phyloP scores from a whole-genome alignment of 2,113 vertebrate genomes.

The Pyxicephalus adspersus region DNA sequence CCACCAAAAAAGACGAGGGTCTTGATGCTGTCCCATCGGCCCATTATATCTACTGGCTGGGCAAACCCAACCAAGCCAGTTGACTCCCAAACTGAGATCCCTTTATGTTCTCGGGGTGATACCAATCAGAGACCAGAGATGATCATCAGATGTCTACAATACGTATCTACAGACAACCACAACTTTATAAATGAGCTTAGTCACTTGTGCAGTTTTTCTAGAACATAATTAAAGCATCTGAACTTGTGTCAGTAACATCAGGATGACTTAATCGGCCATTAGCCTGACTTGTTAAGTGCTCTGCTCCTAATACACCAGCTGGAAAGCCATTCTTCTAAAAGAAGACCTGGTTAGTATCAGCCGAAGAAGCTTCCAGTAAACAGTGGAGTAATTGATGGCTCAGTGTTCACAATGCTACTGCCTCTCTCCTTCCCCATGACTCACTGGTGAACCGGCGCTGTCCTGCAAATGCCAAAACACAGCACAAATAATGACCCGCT shows the following conservation, averaged over 20 bases:
- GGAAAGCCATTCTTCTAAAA: slow-evolving; percentile 73
- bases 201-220: background rate
- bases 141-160: no score
- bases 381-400: slow-evolving; percentile 83
- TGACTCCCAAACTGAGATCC: no score
- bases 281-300: slow-evolving; percentile 60
- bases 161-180: no score
- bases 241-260: slow-evolving; percentile 57
- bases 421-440: slow-evolving; percentile 71
- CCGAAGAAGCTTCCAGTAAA: slow-evolving; percentile 80
- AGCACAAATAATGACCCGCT: slow-evolving; percentile 79
- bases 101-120: no score
- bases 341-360: slow-evolving; percentile 82
- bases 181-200: no score
- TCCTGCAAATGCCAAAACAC: slow-evolving; percentile 84
- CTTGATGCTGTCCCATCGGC: no score
- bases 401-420: slow-evolving; percentile 76
- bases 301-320: slow-evolving; percentile 64
- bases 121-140: no score
- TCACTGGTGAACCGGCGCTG: slow-evolving; percentile 79
- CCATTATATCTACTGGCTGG: no score
- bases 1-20: no score
- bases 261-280: slow-evolving; percentile 68
- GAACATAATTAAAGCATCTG: background rate
- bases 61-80: no score